Percentiles rank a stretch among this genome's conserved stretches.
These are phyloP conservation scores for Caenorhabditis angaria DNA, from an alignment of 2,888 invertebrate genomes.

Conservation along the genomic window DNA sequence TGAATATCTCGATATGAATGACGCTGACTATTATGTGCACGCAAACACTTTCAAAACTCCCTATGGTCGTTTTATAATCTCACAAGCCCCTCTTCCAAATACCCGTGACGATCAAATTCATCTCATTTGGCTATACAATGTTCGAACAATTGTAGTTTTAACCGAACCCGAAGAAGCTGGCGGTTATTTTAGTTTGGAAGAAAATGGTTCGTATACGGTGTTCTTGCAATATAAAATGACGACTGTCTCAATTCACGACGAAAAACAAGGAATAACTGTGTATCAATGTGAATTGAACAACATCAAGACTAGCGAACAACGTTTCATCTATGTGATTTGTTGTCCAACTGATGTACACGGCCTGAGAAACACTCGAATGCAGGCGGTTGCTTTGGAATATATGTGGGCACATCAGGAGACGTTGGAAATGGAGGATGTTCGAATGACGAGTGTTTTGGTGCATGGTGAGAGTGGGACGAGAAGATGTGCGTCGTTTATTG, in stretches of 20 bases:
- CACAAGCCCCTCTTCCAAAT: conserved; percentile 21
- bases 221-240: conserved; percentile 32
- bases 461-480: conserved; percentile 36
- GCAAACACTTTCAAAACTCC: conserved; percentile 37
- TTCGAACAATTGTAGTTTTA: conserved; percentile 26
- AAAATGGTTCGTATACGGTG: conserved; percentile 12
- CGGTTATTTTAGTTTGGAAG: conserved; percentile 21
- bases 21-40: conserved; percentile 31
- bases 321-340: conserved; percentile 28
- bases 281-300: conserved; percentile 26
- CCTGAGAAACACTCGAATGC: conserved; percentile 19
- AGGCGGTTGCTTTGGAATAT: conserved; percentile 31
- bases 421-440: conserved; percentile 13
- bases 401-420: conserved; percentile 39
- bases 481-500: conserved; percentile 27
- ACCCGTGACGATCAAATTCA: conserved; percentile 30
- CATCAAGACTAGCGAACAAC: background rate
- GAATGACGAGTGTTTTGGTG: conserved; percentile 22
- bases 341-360: conserved; percentile 12
- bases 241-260: conserved; percentile 24
- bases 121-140: conserved; percentile 40
- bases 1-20: conserved; percentile 26
- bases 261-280: conserved; percentile 33
- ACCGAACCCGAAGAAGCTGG: conserved; percentile 27
- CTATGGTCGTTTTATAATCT: conserved; percentile 30